phyloP scores from a whole-genome alignment of 35 echinoderm and acorn worm genomes.

The Eucidaris tribuloides region DNA sequence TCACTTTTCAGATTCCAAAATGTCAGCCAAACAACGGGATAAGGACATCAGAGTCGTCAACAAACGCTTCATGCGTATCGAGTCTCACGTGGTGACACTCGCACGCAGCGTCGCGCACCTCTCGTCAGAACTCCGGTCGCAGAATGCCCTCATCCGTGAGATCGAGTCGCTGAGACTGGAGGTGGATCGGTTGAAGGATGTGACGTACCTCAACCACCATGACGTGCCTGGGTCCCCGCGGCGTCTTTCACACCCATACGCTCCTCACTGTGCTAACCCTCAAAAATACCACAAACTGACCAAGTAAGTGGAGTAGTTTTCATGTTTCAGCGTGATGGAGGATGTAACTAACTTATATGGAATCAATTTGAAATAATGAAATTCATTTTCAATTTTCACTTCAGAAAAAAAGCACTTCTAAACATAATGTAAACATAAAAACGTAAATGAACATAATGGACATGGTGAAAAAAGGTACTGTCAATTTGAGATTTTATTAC shows the following conservation, averaged over 20 bases:
- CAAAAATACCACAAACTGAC: slow-evolving; percentile 91
- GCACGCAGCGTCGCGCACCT: slow-evolving; percentile 95
- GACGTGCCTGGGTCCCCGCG: not conserved
- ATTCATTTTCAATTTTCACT: too few relatives aligned
- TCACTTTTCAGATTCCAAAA: not conserved
- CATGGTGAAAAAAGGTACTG: too few relatives aligned
- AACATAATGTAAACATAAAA: too few relatives aligned
- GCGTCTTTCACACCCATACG: not conserved
- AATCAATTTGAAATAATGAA: too few relatives aligned
- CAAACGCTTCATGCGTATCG: slow-evolving; percentile 79
- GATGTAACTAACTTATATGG: too few relatives aligned
- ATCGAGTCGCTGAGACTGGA: slow-evolving; percentile 67
- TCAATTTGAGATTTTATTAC: too few relatives aligned
- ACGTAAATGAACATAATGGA: too few relatives aligned
- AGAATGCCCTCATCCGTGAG: slow-evolving; percentile 67
- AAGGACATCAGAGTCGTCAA: slow-evolving; percentile 75
- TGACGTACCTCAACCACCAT: slow-evolving; percentile 35
- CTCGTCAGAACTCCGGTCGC: slow-evolving; percentile 85
- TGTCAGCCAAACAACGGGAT: slow-evolving; percentile 74
- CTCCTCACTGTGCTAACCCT: slow-evolving; percentile 71
- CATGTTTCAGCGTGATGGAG: too few relatives aligned
- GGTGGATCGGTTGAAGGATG: slow-evolving; percentile 61
- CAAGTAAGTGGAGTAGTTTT: too few relatives aligned
- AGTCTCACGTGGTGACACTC: slow-evolving; percentile 97
- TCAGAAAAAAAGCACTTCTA: too few relatives aligned